These are phyloP conservation scores for Laspeyria flexula DNA, from an alignment of 2,888 invertebrate species.

Conservation along the genomic window DNA sequence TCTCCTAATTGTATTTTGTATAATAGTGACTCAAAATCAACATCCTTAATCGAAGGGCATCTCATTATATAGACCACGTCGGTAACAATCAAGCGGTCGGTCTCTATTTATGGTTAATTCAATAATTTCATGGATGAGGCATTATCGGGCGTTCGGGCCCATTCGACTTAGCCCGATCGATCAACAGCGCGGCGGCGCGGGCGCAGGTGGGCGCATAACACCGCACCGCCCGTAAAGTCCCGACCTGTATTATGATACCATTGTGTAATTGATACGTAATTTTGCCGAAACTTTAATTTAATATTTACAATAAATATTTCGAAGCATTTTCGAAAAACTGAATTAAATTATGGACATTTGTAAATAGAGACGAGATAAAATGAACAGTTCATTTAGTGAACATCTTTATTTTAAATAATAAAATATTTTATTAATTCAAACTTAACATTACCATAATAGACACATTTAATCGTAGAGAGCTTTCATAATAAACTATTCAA, in stretches of 20 bases:
- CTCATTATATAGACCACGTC: conserved; percentile 60
- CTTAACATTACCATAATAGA: conserved; percentile 2
- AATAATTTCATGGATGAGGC: conserved; percentile 68
- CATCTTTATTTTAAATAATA: background rate
- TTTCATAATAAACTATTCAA: conserved; percentile 15
- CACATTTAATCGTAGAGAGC: conserved; percentile 5
- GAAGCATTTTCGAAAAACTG: no score
- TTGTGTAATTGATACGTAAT: conserved; percentile 24
- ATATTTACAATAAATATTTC: no score
- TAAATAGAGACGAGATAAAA: no score
- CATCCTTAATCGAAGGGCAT: conserved; percentile 56
- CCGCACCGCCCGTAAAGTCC: conserved; percentile 22
- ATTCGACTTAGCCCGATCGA: conserved; percentile 67
- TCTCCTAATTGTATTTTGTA: no score
- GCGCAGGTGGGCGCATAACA: conserved; percentile 66
- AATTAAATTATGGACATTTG: no score
- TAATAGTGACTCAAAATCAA: background rate
- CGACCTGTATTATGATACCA: conserved; percentile 45
- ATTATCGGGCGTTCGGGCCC: conserved; percentile 70
- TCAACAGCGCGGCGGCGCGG: conserved; percentile 55
- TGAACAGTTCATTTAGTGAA: background rate
- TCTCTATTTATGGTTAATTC: conserved; percentile 66
- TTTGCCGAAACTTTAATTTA: conserved; percentile 12
- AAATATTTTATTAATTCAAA: background rate
- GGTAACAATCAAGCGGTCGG: conserved; percentile 73